Base-by-base conservation (phyloP, 2,113 vertebrate genomes). In the Potamarius usumacintae region DNA sequence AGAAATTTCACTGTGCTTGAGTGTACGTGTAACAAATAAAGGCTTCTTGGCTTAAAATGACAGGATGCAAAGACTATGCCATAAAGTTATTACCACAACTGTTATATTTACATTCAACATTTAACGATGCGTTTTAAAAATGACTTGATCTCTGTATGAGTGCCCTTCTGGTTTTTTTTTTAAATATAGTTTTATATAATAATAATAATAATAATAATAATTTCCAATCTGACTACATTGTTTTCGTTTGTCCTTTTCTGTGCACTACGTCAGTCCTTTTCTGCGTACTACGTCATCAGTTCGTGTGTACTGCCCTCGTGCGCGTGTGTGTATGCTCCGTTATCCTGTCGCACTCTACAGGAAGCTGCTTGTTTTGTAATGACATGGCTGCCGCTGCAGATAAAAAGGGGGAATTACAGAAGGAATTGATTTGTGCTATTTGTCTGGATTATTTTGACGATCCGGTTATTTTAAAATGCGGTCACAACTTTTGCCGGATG, bases 381-480 rank as follows among this genome's bases (percentile, higher is more conserved):
- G 78, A 85, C 91, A 95, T 95, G 95, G 95, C 95, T 52, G 90
- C 93, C 1, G 93, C 94, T 14, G 93, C 88, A 82, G 86, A 90
- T 69, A 86, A 74, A 3, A 83, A 92, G 18, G 94, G 91, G 53
- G 94, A 94, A 52, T 88, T 95, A 87, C 92, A 92, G 85, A 94
- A 93, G n/a, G 95, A 96, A 87, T 91, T 96, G 80, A 91, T 95
- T 1, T 96, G 95, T 91, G 93, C 94, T 0, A 96, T 96, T 84
- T 96, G 95, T 84, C 84, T 96, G 88, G 95, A 96, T 78, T 92
- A 91, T 57, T 96, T 94, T 87, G 93, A 95, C 30, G 94, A 95
- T 55, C 94, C 95, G 0, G 95, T 96, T 6, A 95, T 96, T 62
- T 87, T 96, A 34, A 96, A 95, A 89, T 96, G 95, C 79, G 95